Conservation (phyloP, 2,797 vertebrate genomes). For the Antrozous pallidus region DNA sequence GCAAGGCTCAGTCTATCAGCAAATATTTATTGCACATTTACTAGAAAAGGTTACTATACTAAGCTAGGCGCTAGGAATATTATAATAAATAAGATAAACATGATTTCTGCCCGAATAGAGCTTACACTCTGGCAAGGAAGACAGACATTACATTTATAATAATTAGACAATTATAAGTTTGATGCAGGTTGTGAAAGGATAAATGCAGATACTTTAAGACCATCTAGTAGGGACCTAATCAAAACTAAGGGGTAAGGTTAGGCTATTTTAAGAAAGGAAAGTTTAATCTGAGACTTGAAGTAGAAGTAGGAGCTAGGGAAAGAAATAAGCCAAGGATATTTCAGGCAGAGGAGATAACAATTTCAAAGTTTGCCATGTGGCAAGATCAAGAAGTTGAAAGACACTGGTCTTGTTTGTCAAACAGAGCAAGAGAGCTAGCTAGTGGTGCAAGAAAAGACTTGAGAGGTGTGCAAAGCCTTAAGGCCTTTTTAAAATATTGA, state of each 20-base stretch:
- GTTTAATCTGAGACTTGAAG: slow-evolving; percentile 16
- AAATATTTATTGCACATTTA: background rate
- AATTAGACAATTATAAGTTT: background rate
- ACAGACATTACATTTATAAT: background rate
- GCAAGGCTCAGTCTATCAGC: background rate
- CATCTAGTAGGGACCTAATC: background rate
- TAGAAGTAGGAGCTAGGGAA: background rate
- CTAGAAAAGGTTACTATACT: background rate
- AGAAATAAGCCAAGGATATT: slow-evolving; percentile 16
- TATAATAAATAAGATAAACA: background rate
- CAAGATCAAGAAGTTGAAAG: slow-evolving; percentile 35
- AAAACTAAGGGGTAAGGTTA: background rate
- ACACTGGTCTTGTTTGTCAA: background rate
- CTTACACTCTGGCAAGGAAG: background rate
- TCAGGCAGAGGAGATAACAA: background rate
- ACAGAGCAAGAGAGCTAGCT: slow-evolving; percentile 21
- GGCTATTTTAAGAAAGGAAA: background rate
- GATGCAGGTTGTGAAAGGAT: background rate
- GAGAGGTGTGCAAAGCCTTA: background rate
- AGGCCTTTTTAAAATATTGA: background rate
- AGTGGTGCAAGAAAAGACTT: background rate
- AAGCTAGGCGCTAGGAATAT: background rate
- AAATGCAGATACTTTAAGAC: background rate
- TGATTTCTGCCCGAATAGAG: background rate
- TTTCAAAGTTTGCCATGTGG: slow-evolving; percentile 1